phyloP scores from a whole-genome alignment of 2,113 vertebrate species.

The Cariama cristata region DNA sequence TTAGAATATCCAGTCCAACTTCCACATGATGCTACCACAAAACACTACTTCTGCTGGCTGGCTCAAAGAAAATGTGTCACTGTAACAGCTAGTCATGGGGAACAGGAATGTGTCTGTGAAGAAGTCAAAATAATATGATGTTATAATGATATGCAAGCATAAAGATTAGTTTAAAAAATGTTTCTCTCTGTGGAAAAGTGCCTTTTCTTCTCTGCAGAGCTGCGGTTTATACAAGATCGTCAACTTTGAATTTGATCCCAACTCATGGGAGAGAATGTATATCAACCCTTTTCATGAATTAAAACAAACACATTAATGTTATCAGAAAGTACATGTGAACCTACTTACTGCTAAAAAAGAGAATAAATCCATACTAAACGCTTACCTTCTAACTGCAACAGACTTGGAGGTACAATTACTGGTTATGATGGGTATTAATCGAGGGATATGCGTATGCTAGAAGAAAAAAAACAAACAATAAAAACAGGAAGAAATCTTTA shows the following conservation, averaged over 20 bases:
- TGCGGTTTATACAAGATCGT: neutral
- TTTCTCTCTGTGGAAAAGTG: neutral
- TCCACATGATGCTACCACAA: neutral
- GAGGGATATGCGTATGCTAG: slow-evolving; percentile 94
- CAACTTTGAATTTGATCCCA: neutral
- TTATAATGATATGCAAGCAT: neutral
- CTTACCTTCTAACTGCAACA: slow-evolving; percentile 95
- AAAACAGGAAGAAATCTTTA: neutral
- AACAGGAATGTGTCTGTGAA: neutral
- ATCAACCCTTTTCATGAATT: neutral
- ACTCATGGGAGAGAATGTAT: neutral
- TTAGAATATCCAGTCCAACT: neutral
- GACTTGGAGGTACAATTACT: slow-evolving; percentile 98
- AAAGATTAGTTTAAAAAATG: neutral
- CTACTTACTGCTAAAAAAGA: neutral
- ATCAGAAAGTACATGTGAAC: neutral
- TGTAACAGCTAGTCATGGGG: neutral
- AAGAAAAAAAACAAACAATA: slow-evolving; percentile 3
- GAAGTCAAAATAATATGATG: neutral
- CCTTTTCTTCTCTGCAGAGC: neutral
- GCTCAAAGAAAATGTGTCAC: neutral
- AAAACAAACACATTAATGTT: neutral
- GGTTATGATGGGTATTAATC: slow-evolving; percentile 98
- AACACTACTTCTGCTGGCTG: neutral
- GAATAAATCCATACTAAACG: neutral